phyloP scores from a whole-genome alignment of 2,113 vertebrate genomes.

The Zapus hudsonius region DNA sequence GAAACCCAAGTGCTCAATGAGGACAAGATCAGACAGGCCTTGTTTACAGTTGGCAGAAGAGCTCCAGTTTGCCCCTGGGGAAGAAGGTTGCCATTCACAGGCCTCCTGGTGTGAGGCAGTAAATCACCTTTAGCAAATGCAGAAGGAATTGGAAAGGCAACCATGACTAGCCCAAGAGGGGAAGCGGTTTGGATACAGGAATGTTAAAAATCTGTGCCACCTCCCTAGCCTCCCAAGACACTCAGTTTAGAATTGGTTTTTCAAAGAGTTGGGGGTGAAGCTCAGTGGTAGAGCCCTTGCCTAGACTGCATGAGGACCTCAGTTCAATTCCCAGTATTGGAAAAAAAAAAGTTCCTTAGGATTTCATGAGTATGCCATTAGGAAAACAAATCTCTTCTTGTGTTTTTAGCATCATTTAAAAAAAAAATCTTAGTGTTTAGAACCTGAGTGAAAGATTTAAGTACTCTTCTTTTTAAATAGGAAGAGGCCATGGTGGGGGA shows the following conservation, averaged over 20 bases:
- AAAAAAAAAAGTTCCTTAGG: background rate
- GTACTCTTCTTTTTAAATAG: background rate
- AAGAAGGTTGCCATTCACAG: constrained; percentile 38
- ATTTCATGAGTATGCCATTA: background rate
- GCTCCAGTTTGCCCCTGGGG: background rate
- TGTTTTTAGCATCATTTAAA: background rate
- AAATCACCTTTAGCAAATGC: constrained; percentile 19
- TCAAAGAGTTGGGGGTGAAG: too few species aligned
- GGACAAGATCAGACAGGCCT: constrained; percentile 42
- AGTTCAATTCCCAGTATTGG: too few species aligned
- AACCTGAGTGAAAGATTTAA: background rate
- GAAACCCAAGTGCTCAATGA: constrained; percentile 37
- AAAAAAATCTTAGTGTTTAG: background rate
- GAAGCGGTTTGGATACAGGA: background rate
- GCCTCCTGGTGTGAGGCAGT: background rate
- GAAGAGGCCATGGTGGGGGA: background rate
- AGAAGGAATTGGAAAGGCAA: background rate
- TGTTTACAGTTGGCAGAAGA: constrained; percentile 55
- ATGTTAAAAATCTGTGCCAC: background rate
- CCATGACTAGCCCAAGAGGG: background rate
- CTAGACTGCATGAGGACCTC: too few species aligned
- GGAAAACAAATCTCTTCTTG: background rate
- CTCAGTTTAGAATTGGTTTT: background rate
- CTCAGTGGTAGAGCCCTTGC: too few species aligned
- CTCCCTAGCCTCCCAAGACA: background rate